Conservation (phyloP, 2,888 invertebrate genomes). For the Resseliella maxima region DNA sequence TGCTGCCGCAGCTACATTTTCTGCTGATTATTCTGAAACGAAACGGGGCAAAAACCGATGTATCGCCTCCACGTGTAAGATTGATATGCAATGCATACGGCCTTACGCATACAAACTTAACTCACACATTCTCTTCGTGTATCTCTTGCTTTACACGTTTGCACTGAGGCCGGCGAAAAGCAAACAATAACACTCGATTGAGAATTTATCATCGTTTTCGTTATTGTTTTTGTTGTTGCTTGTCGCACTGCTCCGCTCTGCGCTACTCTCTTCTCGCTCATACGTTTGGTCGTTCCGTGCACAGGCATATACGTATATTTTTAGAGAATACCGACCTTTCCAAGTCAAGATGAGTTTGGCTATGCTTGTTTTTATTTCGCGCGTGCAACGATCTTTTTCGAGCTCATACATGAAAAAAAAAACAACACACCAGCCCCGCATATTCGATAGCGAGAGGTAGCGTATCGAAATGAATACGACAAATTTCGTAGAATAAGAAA, state of each 20-base stretch:
- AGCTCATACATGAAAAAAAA: not conserved
- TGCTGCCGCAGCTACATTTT: not conserved
- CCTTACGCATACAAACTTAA: constrained; percentile 9
- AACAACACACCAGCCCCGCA: not conserved
- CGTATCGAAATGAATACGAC: not conserved
- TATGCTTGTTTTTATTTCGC: constrained; percentile 54
- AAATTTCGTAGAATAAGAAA: constrained; percentile 18
- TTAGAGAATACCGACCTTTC: constrained; percentile 58
- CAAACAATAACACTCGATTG: constrained; percentile 31
- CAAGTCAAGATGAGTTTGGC: constrained; percentile 58
- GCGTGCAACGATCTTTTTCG: constrained; percentile 55
- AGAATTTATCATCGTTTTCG: not conserved
- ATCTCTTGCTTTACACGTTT: not conserved
- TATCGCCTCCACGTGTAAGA: constrained; percentile 66
- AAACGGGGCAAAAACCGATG: constrained; percentile 58
- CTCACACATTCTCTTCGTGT: not conserved
- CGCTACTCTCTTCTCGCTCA: not conserved
- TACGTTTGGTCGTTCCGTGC: not conserved
- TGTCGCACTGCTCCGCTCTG: not conserved
- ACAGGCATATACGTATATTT: constrained; percentile 42
- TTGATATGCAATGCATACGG: not conserved
- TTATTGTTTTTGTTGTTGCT: not conserved
- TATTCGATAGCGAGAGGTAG: not conserved
- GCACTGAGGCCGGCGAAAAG: constrained; percentile 10
- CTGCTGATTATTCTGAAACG: not conserved